Evolutionary conservation across 2,888 invertebrate species (phyloP).

Genomic region (Agrochola litura): DNA sequence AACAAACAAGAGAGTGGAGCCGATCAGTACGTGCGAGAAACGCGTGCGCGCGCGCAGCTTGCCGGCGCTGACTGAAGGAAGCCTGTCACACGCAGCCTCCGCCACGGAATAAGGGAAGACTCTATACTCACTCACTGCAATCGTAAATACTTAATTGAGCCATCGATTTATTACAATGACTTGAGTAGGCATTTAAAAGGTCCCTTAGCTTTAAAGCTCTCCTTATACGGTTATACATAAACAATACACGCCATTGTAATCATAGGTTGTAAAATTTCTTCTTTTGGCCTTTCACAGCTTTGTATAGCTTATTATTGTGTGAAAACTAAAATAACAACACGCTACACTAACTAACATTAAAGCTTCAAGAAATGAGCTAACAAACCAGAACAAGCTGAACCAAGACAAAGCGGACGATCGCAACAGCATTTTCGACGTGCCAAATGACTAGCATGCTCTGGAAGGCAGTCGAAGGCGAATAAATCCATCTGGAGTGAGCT

Average conservation of each 20-base stretch:
- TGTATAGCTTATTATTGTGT: background rate
- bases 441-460: constrained; percentile 57
- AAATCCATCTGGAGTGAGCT: constrained; percentile 63
- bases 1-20: constrained; percentile 77
- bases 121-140: constrained; percentile 58
- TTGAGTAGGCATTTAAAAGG: constrained; percentile 30
- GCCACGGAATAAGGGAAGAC: constrained; percentile 77
- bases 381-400: constrained; percentile 7
- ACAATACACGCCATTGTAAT: constrained; percentile 2
- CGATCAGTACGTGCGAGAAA: constrained; percentile 70
- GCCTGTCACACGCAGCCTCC: constrained; percentile 85
- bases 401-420: constrained; percentile 6
- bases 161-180: constrained; percentile 48
- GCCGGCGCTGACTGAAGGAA: constrained; percentile 88
- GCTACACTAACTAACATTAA: background rate
- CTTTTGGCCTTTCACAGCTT: background rate
- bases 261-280: background rate
- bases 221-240: background rate
- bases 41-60: constrained; percentile 88
- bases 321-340: background rate
- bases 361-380: constrained; percentile 1
- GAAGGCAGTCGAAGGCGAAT: constrained; percentile 61
- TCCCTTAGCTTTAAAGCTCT: constrained; percentile 9
- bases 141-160: constrained; percentile 65
- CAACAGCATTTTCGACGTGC: constrained; percentile 50